Conservation (phyloP, 2,888 invertebrate species). For the Agelastica alni region DNA sequence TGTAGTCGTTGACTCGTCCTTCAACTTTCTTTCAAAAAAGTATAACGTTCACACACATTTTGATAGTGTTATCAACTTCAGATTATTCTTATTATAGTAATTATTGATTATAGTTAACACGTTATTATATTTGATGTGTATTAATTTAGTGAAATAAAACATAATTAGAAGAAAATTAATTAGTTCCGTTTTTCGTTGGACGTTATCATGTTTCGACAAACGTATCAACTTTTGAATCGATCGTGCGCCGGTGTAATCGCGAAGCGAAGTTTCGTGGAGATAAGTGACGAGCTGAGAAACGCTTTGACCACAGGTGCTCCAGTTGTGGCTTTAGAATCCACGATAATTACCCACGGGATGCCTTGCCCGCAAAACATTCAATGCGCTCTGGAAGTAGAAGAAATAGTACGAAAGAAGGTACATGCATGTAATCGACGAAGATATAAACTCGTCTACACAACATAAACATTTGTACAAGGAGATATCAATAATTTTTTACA, state of each 20-base stretch:
- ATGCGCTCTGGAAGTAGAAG: constrained; percentile 82
- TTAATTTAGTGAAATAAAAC: no score
- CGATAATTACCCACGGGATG: constrained; percentile 98
- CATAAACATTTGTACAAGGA: no score
- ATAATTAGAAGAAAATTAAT: no score
- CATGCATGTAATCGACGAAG: no score
- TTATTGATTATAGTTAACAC: no score
- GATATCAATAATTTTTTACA: no score
- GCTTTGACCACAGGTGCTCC: constrained; percentile 70
- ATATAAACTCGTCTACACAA: no score
- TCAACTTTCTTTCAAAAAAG: neutral
- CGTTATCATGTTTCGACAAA: neutral
- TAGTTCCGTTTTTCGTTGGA: neutral
- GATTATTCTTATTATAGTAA: neutral
- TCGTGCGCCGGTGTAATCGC: neutral
- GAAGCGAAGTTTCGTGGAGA: no score
- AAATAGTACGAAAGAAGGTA: constrained; percentile 72
- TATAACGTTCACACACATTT: neutral
- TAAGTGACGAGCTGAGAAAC: constrained; percentile 63
- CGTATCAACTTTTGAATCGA: neutral
- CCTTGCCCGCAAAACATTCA: constrained; percentile 89
- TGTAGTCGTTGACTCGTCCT: neutral
- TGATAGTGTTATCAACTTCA: constrained; percentile 1
- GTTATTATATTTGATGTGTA: no score
- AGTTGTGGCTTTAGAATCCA: constrained; percentile 94